Conservation (phyloP, 2,113 vertebrate species). For the Phycodurus eques region DNA sequence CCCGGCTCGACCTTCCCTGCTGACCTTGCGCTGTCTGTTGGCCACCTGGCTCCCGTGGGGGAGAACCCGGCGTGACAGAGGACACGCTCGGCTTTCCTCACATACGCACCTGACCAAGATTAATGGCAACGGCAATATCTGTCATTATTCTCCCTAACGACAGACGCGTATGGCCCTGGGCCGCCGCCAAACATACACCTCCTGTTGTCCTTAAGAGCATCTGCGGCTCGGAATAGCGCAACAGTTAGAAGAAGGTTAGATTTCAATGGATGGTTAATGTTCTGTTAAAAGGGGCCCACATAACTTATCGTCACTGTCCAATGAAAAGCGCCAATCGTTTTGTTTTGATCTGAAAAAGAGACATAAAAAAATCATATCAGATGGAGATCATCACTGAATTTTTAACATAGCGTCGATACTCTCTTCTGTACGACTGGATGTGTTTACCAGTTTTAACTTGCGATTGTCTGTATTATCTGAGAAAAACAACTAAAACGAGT, state of each 20-base stretch:
- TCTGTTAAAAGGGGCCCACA: not conserved
- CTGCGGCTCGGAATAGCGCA: not conserved
- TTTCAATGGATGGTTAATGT: conserved; percentile 25
- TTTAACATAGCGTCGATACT: not conserved
- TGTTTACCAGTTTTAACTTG: too few relatives aligned
- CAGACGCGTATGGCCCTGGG: conserved; percentile 47
- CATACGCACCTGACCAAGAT: conserved; percentile 61
- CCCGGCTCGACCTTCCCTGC: conserved; percentile 51
- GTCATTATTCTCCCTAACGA: conserved; percentile 63
- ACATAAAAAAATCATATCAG: too few relatives aligned
- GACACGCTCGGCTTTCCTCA: conserved; percentile 38
- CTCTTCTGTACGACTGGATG: not conserved
- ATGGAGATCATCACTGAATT: not conserved
- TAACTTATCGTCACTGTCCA: not conserved
- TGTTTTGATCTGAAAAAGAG: not conserved
- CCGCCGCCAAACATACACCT: conserved; percentile 31
- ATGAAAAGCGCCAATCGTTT: not conserved
- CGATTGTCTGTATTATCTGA: too few relatives aligned
- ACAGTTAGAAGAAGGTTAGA: not conserved
- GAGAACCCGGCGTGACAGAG: conserved; percentile 42
- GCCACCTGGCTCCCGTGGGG: conserved; percentile 61
- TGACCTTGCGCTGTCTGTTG: conserved; percentile 68
- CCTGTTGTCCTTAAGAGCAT: conserved; percentile 15
- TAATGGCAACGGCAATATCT: conserved; percentile 55
- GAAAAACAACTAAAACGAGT: too few relatives aligned